Conservation (phyloP, 1,140 invertebrate genomes). For the Euwallacea fornicatus region DNA sequence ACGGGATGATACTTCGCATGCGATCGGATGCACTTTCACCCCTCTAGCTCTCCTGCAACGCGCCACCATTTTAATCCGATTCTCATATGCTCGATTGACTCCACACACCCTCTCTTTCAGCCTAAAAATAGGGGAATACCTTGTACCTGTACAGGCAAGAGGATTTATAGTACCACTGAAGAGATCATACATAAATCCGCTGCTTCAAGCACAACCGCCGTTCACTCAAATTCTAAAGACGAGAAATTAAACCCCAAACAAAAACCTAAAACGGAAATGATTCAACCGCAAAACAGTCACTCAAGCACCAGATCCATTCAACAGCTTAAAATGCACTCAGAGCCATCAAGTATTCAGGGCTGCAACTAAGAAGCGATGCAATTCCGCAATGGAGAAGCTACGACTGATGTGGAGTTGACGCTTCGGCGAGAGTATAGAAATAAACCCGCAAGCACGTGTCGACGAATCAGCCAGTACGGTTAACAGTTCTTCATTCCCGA, state of each 20-base stretch:
- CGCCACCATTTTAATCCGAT: too few species aligned
- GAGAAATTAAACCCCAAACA: conserved; percentile 7
- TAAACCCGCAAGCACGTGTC: conserved; percentile 35
- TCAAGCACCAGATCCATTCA: conserved; percentile 24
- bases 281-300: conserved; percentile 25
- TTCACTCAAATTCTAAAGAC: conserved; percentile 2
- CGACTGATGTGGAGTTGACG: conserved; percentile 34
- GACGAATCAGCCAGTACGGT: conserved; percentile 33
- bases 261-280: conserved; percentile 3
- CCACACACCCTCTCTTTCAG: too few species aligned
- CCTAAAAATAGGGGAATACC: too few species aligned
- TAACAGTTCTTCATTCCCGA: conserved; percentile 37
- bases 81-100: too few species aligned
- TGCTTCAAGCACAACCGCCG: neutral
- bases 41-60: too few species aligned
- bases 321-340: conserved; percentile 28
- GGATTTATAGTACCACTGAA: conserved; percentile 17
- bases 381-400: conserved; percentile 31
- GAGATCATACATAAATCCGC: conserved; percentile 5
- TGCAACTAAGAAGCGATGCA: conserved; percentile 17
- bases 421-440: conserved; percentile 19
- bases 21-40: too few species aligned
- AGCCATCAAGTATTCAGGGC: conserved; percentile 16
- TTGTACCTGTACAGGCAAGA: neutral
- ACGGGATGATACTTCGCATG: too few species aligned